Evolutionary conservation across 2,888 invertebrate genomes (phyloP), one percentile per base, ranked within the genome.

Genomic region (Agrochola lychnidis): DNA sequence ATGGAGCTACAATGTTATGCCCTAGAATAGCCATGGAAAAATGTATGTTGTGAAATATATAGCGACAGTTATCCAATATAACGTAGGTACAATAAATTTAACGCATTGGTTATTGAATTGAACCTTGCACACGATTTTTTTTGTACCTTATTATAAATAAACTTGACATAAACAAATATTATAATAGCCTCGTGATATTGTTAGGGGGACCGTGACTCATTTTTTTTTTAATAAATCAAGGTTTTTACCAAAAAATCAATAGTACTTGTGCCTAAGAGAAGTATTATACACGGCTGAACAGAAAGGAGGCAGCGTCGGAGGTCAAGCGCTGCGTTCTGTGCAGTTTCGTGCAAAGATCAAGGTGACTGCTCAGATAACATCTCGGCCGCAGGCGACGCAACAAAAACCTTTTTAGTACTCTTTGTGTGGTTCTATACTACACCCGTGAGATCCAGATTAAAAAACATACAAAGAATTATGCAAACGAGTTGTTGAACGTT

Each of bases 331-430:
- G 80, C 72, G 86, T 85, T 88, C 77, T 86, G 91, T 90, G 89
- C 88, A 84, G 90, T 89, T 91, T 87, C 79, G 82, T 82, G 79
- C 82, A 94, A 94, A 95, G 94, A 94, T 95, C 94, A 95, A 95
- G 95, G 95, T 91, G 89, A 93, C 78, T 87, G 82, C 85, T 84
- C 86, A 90, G 90, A 93, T 92, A 91, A 84, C 86, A 91, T 91
- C 88, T 76, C 53, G 56, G 81, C 83, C 85, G 83, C 86, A 75
- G 70, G 81, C 86, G 77, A 79, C 77, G 79, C 74, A 79, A 83
- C 81, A 83, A 84, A 85, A 87, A 88, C 82, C 86, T 84, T 81
- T 81, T 79, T 78, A 76, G 56, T 71, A 64, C 75, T 77, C 83
- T 81, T 84, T 84, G 79, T 86, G 53, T 51, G 80, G 81, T 83